phyloP scores from a whole-genome alignment of 2,113 vertebrate species.

The Natator depressus region DNA sequence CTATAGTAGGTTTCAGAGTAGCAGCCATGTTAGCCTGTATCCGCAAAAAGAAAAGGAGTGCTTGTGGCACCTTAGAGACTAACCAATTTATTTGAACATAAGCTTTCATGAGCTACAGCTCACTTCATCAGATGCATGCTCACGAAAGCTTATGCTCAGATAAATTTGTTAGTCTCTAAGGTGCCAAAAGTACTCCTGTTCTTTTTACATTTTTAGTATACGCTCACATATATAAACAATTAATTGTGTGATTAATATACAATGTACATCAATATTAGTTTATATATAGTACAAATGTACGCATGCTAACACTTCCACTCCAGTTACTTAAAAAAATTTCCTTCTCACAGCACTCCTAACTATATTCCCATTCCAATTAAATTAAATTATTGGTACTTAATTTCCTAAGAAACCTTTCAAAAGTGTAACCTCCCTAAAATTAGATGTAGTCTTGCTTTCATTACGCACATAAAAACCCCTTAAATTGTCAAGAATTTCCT shows the following conservation, averaged over 20 bases:
- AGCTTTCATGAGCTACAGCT: no score
- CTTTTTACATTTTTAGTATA: not conserved
- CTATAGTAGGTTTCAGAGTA: no score
- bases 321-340: not conserved
- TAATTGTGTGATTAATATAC: not conserved
- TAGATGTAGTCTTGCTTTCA: not conserved
- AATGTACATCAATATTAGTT: not conserved
- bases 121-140: no score
- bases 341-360: slow-evolving; percentile 18
- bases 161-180: no score
- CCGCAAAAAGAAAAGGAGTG: no score
- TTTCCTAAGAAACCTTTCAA: slow-evolving; percentile 5
- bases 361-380: slow-evolving; percentile 4
- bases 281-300: not conserved
- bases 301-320: not conserved
- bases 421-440: not conserved
- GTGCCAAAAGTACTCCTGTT: no score
- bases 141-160: no score
- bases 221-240: not conserved
- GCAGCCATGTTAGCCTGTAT: no score
- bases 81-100: no score
- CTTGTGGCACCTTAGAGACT: no score
- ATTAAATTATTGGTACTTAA: not conserved
- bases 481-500: not conserved
- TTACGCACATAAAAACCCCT: not conserved